Base-by-base conservation (phyloP, 2,113 vertebrate genomes). In the Cyprinus carpio region DNA sequence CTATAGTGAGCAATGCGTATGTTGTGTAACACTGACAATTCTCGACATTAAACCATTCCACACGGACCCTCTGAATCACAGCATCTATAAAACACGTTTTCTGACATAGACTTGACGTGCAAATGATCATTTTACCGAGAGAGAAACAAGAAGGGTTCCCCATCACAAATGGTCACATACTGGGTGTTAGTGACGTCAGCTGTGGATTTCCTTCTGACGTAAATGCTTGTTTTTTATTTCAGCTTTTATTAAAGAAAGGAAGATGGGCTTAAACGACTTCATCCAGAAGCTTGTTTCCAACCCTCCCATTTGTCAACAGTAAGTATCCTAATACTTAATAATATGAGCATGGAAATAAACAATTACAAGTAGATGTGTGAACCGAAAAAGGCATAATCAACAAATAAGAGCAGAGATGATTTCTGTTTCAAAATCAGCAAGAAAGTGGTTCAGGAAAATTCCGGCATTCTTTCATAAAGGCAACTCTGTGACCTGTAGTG, bases 191-290 rank as follows among this genome's bases (percentile, higher is more conserved):
- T 87, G 87, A 88, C 82, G 84, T 72, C 86, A 56, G 80, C 4
- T 46, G 16, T 79, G 69, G 87, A 64, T 72, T 85, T 86, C 60
- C 79, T 12, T 29, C 56, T 90, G 85, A 90, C 81, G 60, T 74
- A 40, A 69, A 75, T 74, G n/a, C 0, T 12, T 83, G 8, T 72
- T 37, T 87, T 78, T 82, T 18, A 20, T 49, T 49, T 13, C 92
- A 96, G 95, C 94, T 88, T 96, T 95, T 88, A 95, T 96, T 89
- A 96, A 96, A 90, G 94, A 96, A 90, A 93, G 95, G 65, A 96
- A 95, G 89, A 95, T 96, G 93, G 95, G 94, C 8, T 90, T 95
- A 86, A 95, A 95, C 71, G 95, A 96, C 92, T 94, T 96, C 90
- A 94, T 96, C 85, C 95, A 95, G 91, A 95, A 91, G 88, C 93